These are phyloP conservation scores for Tryphoninae sp. DNA, from an alignment of 2,888 invertebrate genomes.

Conservation along the genomic window DNA sequence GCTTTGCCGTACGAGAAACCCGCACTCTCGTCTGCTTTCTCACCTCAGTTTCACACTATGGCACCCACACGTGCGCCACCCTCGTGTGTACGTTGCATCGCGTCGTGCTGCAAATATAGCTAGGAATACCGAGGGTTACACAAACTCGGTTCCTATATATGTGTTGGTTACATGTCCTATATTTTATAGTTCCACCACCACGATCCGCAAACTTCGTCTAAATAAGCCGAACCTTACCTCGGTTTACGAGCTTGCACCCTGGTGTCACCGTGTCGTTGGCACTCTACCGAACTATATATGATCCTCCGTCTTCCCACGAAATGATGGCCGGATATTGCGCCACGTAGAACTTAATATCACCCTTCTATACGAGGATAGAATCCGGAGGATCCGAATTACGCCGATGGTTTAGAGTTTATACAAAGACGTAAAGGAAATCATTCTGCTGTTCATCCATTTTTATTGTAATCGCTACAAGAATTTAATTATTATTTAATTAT, in stretches of 20 bases:
- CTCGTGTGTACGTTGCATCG: neutral
- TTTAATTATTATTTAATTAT: no score
- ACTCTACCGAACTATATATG: slow-evolving; percentile 6
- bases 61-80: neutral
- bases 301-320: slow-evolving; percentile 5
- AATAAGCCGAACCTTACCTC: slow-evolving; percentile 45
- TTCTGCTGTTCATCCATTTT: neutral
- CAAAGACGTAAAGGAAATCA: neutral
- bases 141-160: neutral
- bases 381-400: neutral
- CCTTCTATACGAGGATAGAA: slow-evolving; percentile 9
- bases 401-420: neutral
- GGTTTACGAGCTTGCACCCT: slow-evolving; percentile 48
- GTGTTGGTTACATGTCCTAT: neutral
- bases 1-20: slow-evolving; percentile 31
- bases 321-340: slow-evolving; percentile 44
- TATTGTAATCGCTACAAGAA: neutral
- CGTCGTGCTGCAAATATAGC: neutral
- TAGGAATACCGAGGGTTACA: neutral
- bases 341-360: slow-evolving; percentile 37
- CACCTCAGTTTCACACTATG: slow-evolving; percentile 39
- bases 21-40: slow-evolving; percentile 50
- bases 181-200: slow-evolving; percentile 1
- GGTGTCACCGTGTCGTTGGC: slow-evolving; percentile 32
- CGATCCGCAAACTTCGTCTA: slow-evolving; percentile 42